Base-by-base conservation (phyloP, 2,888 invertebrate species). In the Cataglyphis livida region DNA sequence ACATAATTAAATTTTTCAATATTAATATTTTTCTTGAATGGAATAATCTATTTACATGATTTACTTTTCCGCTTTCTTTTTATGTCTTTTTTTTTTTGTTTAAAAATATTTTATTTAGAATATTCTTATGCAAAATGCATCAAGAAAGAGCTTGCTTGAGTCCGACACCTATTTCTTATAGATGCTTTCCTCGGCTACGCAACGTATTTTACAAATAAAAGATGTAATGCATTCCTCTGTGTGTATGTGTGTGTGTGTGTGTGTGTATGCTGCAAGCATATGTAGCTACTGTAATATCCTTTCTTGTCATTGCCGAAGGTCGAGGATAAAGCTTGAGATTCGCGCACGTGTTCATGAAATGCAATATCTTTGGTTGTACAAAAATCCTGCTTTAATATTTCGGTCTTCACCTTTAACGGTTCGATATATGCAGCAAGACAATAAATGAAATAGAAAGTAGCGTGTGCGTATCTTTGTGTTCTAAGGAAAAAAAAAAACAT, bases 121-220 rank as follows among this genome's bases (percentile, higher is more conserved):
- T 51, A 28, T 12, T 61, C 28, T 68, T 65, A 61, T 66, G 38
- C 25, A 78, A 65, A 74, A 82, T 82, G 51, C 12, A 82, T 81
- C 18, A n/a, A 76, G 21, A 57, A 44, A 41, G 18, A 38, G 18
- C 38, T 65, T 44, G 12, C 10, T 28, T 44, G 25, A 70, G 44
- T 81, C 21, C 57, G 51, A 35, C 38, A 35, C 12, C n/a, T 48
- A 74, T 66, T 75, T 41, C 48, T 62, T 21, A 18, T 25, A 48
- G 62, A 32, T 35, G 44, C 7, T 68, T 68, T 21, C 21, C 4
- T 41, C 62, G 38, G 12, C 32, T 32, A 25, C 12, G 41, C 57
- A 73, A 21, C 54, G 28, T 15, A 64, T 76, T 76, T 57, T 57
- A 32, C 61, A 41, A 73, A 71, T 73, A 79, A 71, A 79, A 59